Evolutionary conservation across 2,797 vertebrate species (phyloP).

Genomic region (Aselliscus stoliczkanus): DNA sequence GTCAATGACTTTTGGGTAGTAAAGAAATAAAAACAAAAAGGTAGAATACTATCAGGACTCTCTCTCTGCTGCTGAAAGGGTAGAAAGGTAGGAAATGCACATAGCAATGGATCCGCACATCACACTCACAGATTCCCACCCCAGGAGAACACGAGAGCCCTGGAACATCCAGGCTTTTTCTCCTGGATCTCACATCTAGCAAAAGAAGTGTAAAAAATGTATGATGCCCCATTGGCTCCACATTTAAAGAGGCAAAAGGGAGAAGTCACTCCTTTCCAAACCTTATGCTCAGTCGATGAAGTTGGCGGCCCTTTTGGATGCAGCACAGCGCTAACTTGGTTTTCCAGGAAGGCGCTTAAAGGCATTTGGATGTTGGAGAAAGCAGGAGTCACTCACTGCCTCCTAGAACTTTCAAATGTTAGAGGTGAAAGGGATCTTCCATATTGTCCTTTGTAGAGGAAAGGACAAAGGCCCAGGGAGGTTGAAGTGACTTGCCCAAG

Average conservation of each 20-base stretch:
- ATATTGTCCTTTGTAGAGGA: background rate
- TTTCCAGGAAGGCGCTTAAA: slow-evolving; percentile 65
- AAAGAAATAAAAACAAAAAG: slow-evolving; percentile 53
- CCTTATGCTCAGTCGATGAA: slow-evolving; percentile 72
- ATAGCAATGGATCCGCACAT: background rate
- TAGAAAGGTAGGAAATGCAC: background rate
- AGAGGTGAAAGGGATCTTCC: slow-evolving; percentile 1
- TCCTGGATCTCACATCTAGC: slow-evolving; percentile 73
- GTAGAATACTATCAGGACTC: background rate
- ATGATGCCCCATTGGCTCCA: slow-evolving; percentile 73
- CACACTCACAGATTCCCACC: slow-evolving; percentile 29
- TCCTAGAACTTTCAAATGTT: slow-evolving; percentile 61
- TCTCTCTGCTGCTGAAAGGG: background rate
- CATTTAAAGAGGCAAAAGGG: slow-evolving; percentile 69
- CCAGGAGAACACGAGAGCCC: slow-evolving; percentile 51
- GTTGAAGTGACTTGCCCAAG: background rate
- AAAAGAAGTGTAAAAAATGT: slow-evolving; percentile 71
- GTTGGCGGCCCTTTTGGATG: slow-evolving; percentile 56
- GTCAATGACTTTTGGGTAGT: slow-evolving; percentile 23
- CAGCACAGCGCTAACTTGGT: slow-evolving; percentile 52
- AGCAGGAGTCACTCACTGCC: slow-evolving; percentile 39
- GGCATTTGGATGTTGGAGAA: slow-evolving; percentile 64
- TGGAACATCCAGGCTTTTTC: slow-evolving; percentile 61
- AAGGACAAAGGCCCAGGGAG: background rate
- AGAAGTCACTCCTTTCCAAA: slow-evolving; percentile 70